Evolutionary conservation across 2,797 vertebrate genomes (phyloP), one percentile per base, ranked within the genome.

Genomic region (Coregonus sp.): DNA sequence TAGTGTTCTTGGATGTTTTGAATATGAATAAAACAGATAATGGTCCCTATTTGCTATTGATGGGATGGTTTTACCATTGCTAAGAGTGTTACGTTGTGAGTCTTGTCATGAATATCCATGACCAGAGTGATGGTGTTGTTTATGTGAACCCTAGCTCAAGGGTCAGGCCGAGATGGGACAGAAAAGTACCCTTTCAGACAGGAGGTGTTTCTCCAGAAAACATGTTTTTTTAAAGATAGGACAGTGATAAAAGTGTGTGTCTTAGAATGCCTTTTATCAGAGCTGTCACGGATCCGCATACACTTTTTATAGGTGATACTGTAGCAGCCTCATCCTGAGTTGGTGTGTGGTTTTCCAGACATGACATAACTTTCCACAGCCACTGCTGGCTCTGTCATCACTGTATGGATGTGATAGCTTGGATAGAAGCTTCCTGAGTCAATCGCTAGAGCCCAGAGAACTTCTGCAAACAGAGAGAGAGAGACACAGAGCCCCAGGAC

Each of bases 191-290:
- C 75, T 82, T 74, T 72, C 18, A 73, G 69, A 56, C 73, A 52
- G 72, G 59, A 63, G 20, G 59, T 63, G 59, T 25, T 80, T 72
- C 35, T 82, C 65, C 31, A 78, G 37, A 80, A 82, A 87, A 82
- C 79, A 80, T 78, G 75, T 85, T 86, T 86, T 83, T 63, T 78
- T 82, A 70, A 50, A 75, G 70, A 73, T 78, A 76, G 18, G 35
- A 75, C 90, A 86, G 88, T 84, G 89, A 91, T 88, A 93, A 91
- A 85, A 90, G 89, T 85, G 74, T 89, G 63, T 89, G 78, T 88
- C 88, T 89, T 74, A 80, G 80, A 75, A 72, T 54, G 66, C 76
- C 79, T 90, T 91, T 90, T 91, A 89, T 88, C 84, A 77, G 68
- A 86, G 61, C 86, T 88, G 88, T 88, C 81, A 87, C 61, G 75